Percentiles rank a stretch among this genome's conserved stretches.
These are phyloP conservation scores for Chorisops tibialis DNA, from an alignment of 2,888 invertebrate species.

Conservation along the genomic window DNA sequence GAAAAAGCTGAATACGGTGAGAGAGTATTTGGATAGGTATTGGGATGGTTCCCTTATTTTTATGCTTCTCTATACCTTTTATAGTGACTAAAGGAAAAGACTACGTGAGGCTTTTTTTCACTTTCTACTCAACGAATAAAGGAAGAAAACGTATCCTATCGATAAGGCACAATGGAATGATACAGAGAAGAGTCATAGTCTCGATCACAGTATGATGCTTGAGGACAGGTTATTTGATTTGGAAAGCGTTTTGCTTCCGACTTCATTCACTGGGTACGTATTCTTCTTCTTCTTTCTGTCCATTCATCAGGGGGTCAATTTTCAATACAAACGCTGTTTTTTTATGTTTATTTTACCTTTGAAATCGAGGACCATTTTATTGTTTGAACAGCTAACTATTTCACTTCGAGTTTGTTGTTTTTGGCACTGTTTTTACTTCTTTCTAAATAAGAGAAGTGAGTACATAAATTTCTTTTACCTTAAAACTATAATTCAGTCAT, in stretches of 20 bases:
- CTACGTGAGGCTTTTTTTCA: background rate
- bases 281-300: too few relatives aligned
- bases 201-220: constrained; percentile 1
- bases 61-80: background rate
- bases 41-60: background rate
- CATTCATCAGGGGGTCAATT: too few relatives aligned
- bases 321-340: too few relatives aligned
- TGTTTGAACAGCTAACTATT: too few relatives aligned
- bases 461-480: too few relatives aligned
- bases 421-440: too few relatives aligned
- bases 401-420: too few relatives aligned
- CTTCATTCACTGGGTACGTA: too few relatives aligned
- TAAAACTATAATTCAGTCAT: too few relatives aligned
- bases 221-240: constrained; percentile 24
- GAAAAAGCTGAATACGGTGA: background rate
- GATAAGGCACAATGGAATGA: background rate
- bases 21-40: background rate
- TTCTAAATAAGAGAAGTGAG: too few relatives aligned
- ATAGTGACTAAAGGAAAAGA: background rate
- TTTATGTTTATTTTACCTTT: too few relatives aligned
- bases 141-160: constrained; percentile 2
- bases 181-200: background rate
- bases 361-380: too few relatives aligned
- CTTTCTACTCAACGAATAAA: background rate
- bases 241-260: background rate